Base-by-base conservation (phyloP, 2,888 invertebrate species). In the Cheilosia urbana region DNA sequence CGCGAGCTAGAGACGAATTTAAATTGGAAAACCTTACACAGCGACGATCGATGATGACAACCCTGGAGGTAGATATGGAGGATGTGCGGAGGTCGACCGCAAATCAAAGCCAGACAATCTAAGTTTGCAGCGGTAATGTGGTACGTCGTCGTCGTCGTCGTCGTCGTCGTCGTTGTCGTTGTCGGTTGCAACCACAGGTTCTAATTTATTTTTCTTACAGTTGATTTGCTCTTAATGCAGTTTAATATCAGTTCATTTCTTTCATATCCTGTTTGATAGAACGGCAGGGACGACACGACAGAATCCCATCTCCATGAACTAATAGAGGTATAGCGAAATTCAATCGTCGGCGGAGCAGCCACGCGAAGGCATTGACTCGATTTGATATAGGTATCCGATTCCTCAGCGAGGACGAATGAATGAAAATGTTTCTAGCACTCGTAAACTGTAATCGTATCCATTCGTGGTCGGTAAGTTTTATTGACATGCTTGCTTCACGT, bases 171-270 rank as follows among this genome's bases (percentile, higher is more conserved):
- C 42, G 37, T 42, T 34, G 63, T 11, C 37, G 40, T 21, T 62
- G 19, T 13, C 58, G 27, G 13, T 65, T 76, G 69, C 66, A 82
- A 84, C 75, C 69, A 75, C 73, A 57, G 63, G 80, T 71, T 80
- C 80, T 84, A 84, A 84, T 84, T 84, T 84, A 84, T 80, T 84
- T 84, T 80, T 76, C 84, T 80, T 80, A 60, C 84, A 75, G 69
- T 84, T 84, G 84, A 84, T 84, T 84, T 84, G 75, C 55, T 62
- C 80, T 84, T 84, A 84, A 84, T 84, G 84, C 80, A 84, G 53
- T 84, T 84, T 80, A 84, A 66, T 76, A 84, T 80, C 84, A 84
- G 80, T 84, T 84, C 75, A 80, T 84, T 84, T 84, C 80, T 75
- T 75, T 80, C 66, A 79, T 73, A 80, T 71, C 75, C 80, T 69